Evolutionary conservation across 2,797 vertebrate species (phyloP).

Genomic region (Cirrhinus mrigala): DNA sequence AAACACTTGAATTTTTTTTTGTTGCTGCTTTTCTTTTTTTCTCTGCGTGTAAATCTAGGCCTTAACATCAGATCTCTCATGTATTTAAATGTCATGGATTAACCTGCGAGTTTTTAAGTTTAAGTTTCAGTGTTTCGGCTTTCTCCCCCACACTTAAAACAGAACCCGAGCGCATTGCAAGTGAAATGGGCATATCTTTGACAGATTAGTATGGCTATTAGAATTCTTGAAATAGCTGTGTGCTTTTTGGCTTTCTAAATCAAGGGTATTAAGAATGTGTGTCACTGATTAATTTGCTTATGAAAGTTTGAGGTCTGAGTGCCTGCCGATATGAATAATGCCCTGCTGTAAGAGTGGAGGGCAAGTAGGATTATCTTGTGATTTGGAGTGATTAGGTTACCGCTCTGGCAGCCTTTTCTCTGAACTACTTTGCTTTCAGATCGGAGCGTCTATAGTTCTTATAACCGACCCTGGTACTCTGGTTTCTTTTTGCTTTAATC

Average conservation of each 20-base stretch:
- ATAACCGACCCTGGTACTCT: conserved; percentile 64
- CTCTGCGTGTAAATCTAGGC: conserved; percentile 40
- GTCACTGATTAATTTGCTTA: conserved; percentile 46
- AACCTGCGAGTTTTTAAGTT: conserved; percentile 33
- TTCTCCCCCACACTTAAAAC: background rate
- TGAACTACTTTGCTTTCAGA: conserved; percentile 54
- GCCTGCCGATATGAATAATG: conserved; percentile 43
- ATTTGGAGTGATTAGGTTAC: conserved; percentile 66
- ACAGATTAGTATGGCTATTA: conserved; percentile 41
- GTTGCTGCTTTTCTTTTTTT: background rate
- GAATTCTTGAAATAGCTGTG: conserved; percentile 49
- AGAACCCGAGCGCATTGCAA: background rate
- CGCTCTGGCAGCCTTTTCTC: conserved; percentile 60
- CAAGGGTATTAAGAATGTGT: conserved; percentile 49
- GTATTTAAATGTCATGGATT: conserved; percentile 38
- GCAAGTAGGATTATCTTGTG: conserved; percentile 61
- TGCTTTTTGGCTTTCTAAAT: conserved; percentile 42
- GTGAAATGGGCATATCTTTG: conserved; percentile 20
- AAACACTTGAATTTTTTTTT: conserved; percentile 41
- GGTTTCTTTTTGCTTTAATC: conserved; percentile 65
- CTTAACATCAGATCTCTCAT: conserved; percentile 51
- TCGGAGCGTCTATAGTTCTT: conserved; percentile 64
- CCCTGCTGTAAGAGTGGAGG: conserved; percentile 48
- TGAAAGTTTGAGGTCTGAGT: conserved; percentile 38
- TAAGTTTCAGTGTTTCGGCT: conserved; percentile 6